Evolutionary conservation across 1,140 invertebrate species (phyloP).

Genomic region (Diploscapter pachys): DNA sequence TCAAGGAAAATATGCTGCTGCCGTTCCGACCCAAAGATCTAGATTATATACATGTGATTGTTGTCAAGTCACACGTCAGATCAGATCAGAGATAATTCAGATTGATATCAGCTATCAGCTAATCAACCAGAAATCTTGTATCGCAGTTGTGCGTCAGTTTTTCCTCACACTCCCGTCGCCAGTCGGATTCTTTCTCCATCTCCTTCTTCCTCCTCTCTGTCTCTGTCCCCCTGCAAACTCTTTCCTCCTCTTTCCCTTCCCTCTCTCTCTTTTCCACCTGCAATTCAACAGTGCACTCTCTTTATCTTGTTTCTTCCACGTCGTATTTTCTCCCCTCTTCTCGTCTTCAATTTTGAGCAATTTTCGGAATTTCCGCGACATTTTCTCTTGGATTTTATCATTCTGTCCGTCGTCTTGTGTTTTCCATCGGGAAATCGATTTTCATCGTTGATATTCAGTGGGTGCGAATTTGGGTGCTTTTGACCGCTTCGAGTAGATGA

Average conservation of each 20-base stretch:
- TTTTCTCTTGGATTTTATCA: slow-evolving; percentile 5
- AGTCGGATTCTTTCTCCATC: not conserved
- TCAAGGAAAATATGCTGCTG: too few species aligned
- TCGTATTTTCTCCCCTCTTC: slow-evolving; percentile 7
- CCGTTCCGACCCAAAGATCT: too few species aligned
- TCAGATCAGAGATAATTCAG: not conserved
- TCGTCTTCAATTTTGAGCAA: too few species aligned
- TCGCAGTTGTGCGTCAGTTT: not conserved
- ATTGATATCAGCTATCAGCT: not conserved
- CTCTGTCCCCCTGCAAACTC: not conserved
- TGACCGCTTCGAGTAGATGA: too few species aligned
- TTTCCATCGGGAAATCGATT: too few species aligned
- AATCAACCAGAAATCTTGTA: not conserved
- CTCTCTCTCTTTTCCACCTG: not conserved
- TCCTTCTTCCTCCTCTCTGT: not conserved
- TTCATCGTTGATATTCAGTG: too few species aligned
- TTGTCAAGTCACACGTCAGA: not conserved
- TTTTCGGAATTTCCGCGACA: not conserved
- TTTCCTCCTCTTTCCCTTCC: not conserved
- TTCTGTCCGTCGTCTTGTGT: not conserved
- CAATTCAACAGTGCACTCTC: not conserved
- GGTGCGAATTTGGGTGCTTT: too few species aligned
- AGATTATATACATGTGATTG: not conserved
- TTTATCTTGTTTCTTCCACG: not conserved
- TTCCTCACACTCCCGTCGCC: not conserved